phyloP scores from a whole-genome alignment of 2,113 vertebrate genomes.

The Irena cyanogastra region DNA sequence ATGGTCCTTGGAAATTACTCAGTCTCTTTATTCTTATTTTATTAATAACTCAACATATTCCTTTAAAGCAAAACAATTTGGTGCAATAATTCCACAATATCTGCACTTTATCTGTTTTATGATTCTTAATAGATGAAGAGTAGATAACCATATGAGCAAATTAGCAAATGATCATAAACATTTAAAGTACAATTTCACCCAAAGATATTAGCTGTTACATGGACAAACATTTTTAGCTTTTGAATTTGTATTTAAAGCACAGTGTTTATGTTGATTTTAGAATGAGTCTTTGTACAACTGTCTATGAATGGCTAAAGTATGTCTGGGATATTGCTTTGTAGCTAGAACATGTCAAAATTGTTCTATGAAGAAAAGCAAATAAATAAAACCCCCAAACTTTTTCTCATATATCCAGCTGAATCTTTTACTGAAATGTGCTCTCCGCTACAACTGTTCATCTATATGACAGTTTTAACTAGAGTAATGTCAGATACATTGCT shows the following conservation, averaged over 20 bases:
- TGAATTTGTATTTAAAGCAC: neutral
- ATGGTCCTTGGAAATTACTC: neutral
- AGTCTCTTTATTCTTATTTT: neutral
- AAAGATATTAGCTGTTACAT: neutral
- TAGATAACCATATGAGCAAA: neutral
- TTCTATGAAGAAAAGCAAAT: neutral
- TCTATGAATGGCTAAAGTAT: neutral
- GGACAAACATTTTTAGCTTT: neutral
- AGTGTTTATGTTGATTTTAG: neutral
- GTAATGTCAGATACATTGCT: neutral
- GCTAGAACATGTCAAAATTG: neutral
- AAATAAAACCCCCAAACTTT: fast-evolving
- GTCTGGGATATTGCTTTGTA: too few relatives aligned
- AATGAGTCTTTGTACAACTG: neutral
- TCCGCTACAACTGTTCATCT: neutral
- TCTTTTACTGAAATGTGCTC: neutral
- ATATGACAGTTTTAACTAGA: neutral
- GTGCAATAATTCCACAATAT: neutral
- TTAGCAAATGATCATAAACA: neutral
- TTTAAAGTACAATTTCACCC: neutral
- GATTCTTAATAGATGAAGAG: neutral
- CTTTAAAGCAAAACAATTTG: neutral
- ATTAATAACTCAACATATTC: neutral
- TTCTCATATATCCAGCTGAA: neutral
- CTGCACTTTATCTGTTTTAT: neutral